Evolutionary conservation across 2,113 vertebrate genomes (phyloP).

Genomic region (Atlantisia rogersi): DNA sequence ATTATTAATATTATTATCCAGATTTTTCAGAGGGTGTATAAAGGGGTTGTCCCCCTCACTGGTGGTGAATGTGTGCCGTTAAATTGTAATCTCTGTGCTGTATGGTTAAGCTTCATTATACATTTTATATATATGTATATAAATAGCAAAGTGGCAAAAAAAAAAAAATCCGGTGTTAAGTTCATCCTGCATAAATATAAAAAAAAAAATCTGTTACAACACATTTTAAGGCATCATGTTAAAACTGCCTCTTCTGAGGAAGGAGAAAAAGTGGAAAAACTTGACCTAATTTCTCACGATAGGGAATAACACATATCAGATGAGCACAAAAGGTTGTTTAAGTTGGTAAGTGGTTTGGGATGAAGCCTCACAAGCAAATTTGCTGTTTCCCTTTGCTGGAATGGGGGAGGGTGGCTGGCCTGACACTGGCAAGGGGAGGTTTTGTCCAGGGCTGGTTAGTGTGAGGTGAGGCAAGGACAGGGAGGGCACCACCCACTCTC

Average conservation of each 20-base stretch:
- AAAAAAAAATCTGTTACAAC: conserved; percentile 66
- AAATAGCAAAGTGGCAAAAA: conserved; percentile 84
- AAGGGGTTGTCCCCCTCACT: conserved; percentile 83
- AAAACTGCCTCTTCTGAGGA: conserved; percentile 75
- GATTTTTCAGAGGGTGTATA: conserved; percentile 85
- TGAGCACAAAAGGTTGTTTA: conserved; percentile 72
- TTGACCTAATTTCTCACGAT: conserved; percentile 69
- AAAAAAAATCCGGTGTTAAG: conserved; percentile 74
- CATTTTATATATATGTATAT: conserved; percentile 84
- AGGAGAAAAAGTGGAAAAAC: conserved; percentile 57
- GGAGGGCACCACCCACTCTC: fast-evolving
- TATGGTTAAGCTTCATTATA: conserved; percentile 87
- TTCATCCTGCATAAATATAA: conserved; percentile 81
- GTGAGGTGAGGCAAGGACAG: too few species aligned
- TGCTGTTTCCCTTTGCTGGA: background rate
- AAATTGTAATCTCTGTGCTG: conserved; percentile 87
- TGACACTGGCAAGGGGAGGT: too few species aligned
- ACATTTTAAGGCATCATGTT: conserved; percentile 76
- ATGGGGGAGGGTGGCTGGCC: too few species aligned
- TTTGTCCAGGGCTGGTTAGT: too few species aligned
- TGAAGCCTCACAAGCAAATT: background rate
- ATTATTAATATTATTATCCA: conserved; percentile 82
- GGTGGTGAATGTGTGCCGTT: conserved; percentile 91
- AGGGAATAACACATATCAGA: conserved; percentile 68
- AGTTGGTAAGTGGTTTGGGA: conserved; percentile 67